A percentile compares a stretch with the other conserved stretches of the same genome.
phyloP scores from a whole-genome alignment of 2,888 invertebrate species.

The Dryomyza anilis region DNA sequence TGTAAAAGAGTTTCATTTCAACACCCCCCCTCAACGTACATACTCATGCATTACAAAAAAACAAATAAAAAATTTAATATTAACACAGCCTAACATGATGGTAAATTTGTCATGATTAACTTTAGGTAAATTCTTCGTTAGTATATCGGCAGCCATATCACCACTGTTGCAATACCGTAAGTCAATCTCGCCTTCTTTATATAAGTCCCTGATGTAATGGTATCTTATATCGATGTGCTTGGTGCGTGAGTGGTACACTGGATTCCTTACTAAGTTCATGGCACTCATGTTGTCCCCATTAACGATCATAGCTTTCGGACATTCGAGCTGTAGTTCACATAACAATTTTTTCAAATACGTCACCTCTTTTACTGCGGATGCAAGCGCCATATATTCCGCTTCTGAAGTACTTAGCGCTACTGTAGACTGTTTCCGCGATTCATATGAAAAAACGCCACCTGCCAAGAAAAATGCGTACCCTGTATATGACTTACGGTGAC shows the following conservation, averaged over 20 bases:
- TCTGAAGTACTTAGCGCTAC: slow-evolving; percentile 29
- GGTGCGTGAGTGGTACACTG: slow-evolving; percentile 29
- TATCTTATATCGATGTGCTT: slow-evolving; percentile 31
- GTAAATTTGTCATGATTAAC: slow-evolving; percentile 20
- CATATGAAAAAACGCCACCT: slow-evolving; percentile 31
- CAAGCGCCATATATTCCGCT: slow-evolving; percentile 30
- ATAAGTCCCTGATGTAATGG: slow-evolving; percentile 25
- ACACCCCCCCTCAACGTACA: slow-evolving; percentile 28
- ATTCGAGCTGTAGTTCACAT: slow-evolving; percentile 1
- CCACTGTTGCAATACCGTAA: slow-evolving; percentile 25
- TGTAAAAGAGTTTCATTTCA: no score
- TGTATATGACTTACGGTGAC: slow-evolving; percentile 31
- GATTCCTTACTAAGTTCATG: slow-evolving; percentile 28
- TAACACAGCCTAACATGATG: slow-evolving; percentile 18
- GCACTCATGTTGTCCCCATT: slow-evolving; percentile 20
- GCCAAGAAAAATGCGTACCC: slow-evolving; percentile 26
- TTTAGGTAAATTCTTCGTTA: slow-evolving; percentile 27
- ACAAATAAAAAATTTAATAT: not conserved
- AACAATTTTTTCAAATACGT: not conserved
- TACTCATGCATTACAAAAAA: slow-evolving; percentile 3
- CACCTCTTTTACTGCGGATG: slow-evolving; percentile 22
- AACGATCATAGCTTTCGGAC: not conserved
- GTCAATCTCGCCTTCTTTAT: slow-evolving; percentile 17
- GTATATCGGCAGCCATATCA: slow-evolving; percentile 29
- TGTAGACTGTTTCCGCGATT: slow-evolving; percentile 32